phyloP scores from a whole-genome alignment of 23 tunicate species.

The Trididemnum clinides region DNA sequence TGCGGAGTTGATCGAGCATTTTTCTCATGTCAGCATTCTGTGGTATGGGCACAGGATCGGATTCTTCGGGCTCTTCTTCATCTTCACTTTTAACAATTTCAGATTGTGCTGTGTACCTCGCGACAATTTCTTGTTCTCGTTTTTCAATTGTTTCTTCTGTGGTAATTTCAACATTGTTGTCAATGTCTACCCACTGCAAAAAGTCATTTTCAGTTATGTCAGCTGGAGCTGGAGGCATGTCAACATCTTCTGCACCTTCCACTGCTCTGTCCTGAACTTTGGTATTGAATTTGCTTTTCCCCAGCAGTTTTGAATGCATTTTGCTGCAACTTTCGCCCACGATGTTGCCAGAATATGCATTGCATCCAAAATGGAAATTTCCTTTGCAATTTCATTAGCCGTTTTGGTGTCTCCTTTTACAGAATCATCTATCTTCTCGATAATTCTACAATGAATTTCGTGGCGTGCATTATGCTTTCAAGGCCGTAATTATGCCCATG shows the following conservation, averaged over 20 bases:
- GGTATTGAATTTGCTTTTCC: slow-evolving; percentile 27
- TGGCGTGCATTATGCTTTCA: slow-evolving; percentile 12
- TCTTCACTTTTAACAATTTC: slow-evolving; percentile 39
- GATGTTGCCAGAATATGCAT: slow-evolving; percentile 25
- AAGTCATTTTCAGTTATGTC: slow-evolving; percentile 19
- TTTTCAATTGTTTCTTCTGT: too few species aligned
- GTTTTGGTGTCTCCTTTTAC: slow-evolving; percentile 21
- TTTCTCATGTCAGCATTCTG: slow-evolving; percentile 50
- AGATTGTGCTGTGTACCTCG: too few species aligned
- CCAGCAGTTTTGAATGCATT: slow-evolving; percentile 17
- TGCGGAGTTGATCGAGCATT: slow-evolving; percentile 40
- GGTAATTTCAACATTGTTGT: too few species aligned
- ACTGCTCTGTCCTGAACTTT: slow-evolving; percentile 20
- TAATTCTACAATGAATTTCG: slow-evolving; percentile 21
- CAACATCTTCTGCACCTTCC: slow-evolving; percentile 32
- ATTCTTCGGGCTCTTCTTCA: slow-evolving; percentile 43
- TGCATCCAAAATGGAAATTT: slow-evolving; percentile 38
- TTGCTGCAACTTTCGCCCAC: slow-evolving; percentile 6
- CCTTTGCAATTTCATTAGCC: slow-evolving; percentile 18
- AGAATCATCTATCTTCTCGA: slow-evolving; percentile 12
- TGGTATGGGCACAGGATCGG: slow-evolving; percentile 36
- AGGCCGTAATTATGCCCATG: slow-evolving; percentile 13
- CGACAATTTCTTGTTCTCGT: too few species aligned
- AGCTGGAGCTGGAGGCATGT: slow-evolving; percentile 25
- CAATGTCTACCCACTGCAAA: slow-evolving; percentile 30